Conservation (phyloP, 2,888 invertebrate genomes). For the Lasioglossum vierecki region DNA sequence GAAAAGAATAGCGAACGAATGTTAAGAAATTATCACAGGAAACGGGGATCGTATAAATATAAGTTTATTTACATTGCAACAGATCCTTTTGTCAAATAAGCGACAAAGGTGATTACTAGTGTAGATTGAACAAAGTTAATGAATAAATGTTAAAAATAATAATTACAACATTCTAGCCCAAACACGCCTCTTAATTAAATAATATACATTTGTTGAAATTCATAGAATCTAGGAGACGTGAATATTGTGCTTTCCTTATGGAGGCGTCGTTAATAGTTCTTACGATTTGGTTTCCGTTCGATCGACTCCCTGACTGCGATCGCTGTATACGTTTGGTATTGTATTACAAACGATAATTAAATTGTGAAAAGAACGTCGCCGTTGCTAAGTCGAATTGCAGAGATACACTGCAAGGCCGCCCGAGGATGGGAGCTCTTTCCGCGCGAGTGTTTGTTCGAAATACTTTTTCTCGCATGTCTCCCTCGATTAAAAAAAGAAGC, state of each 20-base stretch:
- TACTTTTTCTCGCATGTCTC: conserved; percentile 35
- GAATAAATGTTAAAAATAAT: conserved; percentile 79
- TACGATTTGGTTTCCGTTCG: conserved; percentile 59
- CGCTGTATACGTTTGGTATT: conserved; percentile 61
- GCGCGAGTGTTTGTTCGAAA: conserved; percentile 38
- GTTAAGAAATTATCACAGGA: conserved; percentile 6
- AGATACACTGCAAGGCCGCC: conserved; percentile 63
- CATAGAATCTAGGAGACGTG: conserved; percentile 62
- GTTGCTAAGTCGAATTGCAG: conserved; percentile 63
- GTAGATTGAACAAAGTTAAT: conserved; percentile 77
- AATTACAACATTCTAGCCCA: conserved; percentile 80
- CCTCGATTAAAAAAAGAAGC: conserved; percentile 62
- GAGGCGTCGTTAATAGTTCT: conserved; percentile 56
- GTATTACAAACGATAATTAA: conserved; percentile 64
- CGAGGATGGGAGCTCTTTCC: conserved; percentile 47
- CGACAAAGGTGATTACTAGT: conserved; percentile 79
- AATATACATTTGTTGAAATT: conserved; percentile 69
- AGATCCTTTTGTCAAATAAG: conserved; percentile 79
- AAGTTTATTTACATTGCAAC: conserved; percentile 84
- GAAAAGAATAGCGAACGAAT: neutral
- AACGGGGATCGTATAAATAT: conserved; percentile 81
- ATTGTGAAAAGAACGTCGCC: conserved; percentile 63
- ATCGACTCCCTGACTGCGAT: conserved; percentile 49
- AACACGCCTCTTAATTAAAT: conserved; percentile 73
- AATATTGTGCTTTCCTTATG: conserved; percentile 63